Evolutionary conservation across 2,797 vertebrate genomes (phyloP), one percentile per base, ranked within the genome.

Genomic region (Schizothorax lantsangensis): DNA sequence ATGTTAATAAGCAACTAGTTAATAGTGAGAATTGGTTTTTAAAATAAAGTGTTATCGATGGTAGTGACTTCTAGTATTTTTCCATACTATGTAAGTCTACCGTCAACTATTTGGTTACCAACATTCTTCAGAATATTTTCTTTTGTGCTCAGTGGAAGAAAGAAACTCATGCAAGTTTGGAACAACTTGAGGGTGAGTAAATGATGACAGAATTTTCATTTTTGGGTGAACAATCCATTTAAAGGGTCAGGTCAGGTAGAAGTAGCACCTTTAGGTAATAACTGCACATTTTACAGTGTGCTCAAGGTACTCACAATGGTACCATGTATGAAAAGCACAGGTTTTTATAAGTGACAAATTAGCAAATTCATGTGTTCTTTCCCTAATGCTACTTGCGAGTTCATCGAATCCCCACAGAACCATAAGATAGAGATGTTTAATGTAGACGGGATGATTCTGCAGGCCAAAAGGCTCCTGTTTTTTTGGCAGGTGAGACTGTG

Each of bases 341-440:
- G 21, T 59, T 79, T 62, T 62, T 79, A 40, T 79, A 54, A 59
- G 12, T 6, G 21, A 11, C 54, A 62, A 5, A 62, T n/a, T 54
- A 62, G 23, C 10, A 40, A 80, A 66, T 80, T 64, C 9, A 66
- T 21, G 2, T 6, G 14, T 30, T 45, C 40, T 66, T 80, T 47
- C 38, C 79, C 15, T 59, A n/a, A 26, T 15, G 54, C 59, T 30
- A 8, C 43, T 49, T 68, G 45, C 0, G 21, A 30, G 43, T 64
- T 81, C 43, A 15, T 15, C 19, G 30, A n/a, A 43, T 45, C 6
- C n/a, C 15, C 73, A 54, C 30, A 38, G 45, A 49, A 52, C 40
- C 72, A 47, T 7, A 47, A 19, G 45, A 84, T n/a, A 64, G 72
- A 84, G 83, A 47, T 38, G 62, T 79, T 43, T 69, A 52, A 47